Conservation (phyloP, 2,888 invertebrate species). For the Polylopha cassiicola region DNA sequence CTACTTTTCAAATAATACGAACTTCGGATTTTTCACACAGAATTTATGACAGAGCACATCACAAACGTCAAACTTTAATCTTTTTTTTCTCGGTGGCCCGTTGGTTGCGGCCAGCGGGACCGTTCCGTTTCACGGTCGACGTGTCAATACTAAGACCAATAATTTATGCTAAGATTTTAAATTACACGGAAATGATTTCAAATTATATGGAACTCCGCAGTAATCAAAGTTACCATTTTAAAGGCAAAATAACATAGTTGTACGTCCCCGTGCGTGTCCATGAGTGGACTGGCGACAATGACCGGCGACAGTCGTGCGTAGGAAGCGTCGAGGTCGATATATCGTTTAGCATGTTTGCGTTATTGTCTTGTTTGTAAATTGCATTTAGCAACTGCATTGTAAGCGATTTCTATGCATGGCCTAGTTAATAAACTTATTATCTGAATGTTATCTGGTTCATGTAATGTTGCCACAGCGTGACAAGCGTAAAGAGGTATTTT, state of each 20-base stretch:
- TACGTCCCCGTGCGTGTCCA: conserved; percentile 16
- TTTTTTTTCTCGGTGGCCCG: conserved; percentile 39
- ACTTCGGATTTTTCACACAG: conserved; percentile 37
- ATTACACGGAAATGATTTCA: conserved; percentile 1
- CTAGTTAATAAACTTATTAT: conserved; percentile 18
- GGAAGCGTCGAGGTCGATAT: conserved; percentile 62
- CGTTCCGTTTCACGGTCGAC: conserved; percentile 66
- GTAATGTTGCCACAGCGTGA: no score
- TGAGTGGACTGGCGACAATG: conserved; percentile 47
- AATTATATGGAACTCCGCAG: background rate
- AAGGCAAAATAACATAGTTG: conserved; percentile 11
- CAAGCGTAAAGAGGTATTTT: no score
- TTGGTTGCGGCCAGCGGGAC: conserved; percentile 44
- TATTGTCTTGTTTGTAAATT: conserved; percentile 50
- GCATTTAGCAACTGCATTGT: conserved; percentile 61
- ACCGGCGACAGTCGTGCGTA: conserved; percentile 48
- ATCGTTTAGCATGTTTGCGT: conserved; percentile 43
- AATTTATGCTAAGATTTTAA: conserved; percentile 15
- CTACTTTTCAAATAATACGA: conserved; percentile 28
- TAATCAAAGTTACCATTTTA: conserved; percentile 10
- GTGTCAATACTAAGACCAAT: conserved; percentile 27
- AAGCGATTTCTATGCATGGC: conserved; percentile 34
- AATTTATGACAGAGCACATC: conserved; percentile 51
- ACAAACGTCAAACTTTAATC: conserved; percentile 60
- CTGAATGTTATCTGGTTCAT: conserved; percentile 16